Base-by-base conservation (phyloP, 2,113 vertebrate genomes). In the Polypterus bichir region DNA sequence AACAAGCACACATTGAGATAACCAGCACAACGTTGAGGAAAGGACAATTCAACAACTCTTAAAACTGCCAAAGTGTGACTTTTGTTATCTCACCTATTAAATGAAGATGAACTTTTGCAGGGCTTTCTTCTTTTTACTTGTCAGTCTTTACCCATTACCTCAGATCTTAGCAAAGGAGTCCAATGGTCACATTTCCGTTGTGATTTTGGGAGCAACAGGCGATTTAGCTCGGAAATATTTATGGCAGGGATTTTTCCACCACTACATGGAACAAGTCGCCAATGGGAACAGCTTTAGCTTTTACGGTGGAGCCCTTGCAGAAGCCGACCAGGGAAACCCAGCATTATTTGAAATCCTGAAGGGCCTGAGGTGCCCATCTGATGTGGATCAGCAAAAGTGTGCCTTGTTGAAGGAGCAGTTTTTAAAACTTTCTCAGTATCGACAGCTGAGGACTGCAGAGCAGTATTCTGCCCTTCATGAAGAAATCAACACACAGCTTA, bases 141-240 rank as follows among this genome's bases (percentile, higher is more conserved):
- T 9, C 27, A 3, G 27, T 8, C 9, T 3, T 5, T 45, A 5
- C 27, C 9, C 48, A 45, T 6, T 5, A 5, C 48, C 7, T 3
- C 27, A 27, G 27, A 27, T 27, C 27, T 27, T 27, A 3, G 72
- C 77, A 3, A 73, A 57, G 51, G 71, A 63, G 1, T 64, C 64
- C 3, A 84, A 67, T 44, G 90, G 90, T 10, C 95, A 99, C 7
- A 70, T 97, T 59, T 90, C 93, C 0, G 75, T 98, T 48, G 61
- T 98, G 57, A 66, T 99, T 53, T 76, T 99, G 63, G 96, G 96
- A 55, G 91, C 87, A 11, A 97, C 92, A 0, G 95, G 96, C 0
- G 95, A 99, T 71, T 68, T 99, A 74, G 94, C 96, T 7, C 91
- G 73, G 68, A 98, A 97, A 63, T 98, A 98, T 70, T 69, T 99